These are phyloP conservation scores for Thaleichthys pacificus DNA, from an alignment of 2,797 vertebrate species.

Conservation along the genomic window DNA sequence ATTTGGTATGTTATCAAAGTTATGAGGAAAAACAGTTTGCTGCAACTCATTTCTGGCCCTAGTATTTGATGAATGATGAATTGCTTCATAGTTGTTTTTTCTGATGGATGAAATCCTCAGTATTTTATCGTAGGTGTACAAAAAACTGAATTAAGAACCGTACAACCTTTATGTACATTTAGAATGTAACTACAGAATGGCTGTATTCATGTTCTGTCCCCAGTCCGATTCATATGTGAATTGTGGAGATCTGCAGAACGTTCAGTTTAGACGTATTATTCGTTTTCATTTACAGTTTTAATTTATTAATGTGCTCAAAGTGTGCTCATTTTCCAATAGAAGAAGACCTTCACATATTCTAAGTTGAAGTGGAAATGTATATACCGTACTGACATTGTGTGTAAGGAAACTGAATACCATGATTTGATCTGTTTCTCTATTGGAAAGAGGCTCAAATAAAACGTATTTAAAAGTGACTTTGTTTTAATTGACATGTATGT, in stretches of 20 bases:
- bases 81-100: constrained; percentile 4
- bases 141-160: constrained; percentile 15
- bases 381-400: constrained; percentile 38
- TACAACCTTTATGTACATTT: constrained; percentile 42
- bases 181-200: constrained; percentile 38
- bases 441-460: constrained; percentile 61
- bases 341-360: constrained; percentile 10
- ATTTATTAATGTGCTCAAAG: constrained; percentile 74
- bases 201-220: constrained; percentile 23
- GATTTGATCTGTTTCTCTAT: constrained; percentile 22
- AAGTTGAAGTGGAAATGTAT: constrained; percentile 36
- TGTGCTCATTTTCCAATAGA: constrained; percentile 34
- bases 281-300: constrained; percentile 36
- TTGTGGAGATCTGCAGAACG: constrained; percentile 6
- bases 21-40: constrained; percentile 7
- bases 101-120: background rate
- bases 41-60: background rate
- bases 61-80: background rate
- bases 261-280: constrained; percentile 10
- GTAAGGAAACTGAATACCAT: constrained; percentile 18
- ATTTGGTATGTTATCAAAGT: constrained; percentile 19
- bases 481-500: constrained; percentile 1
- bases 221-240: background rate
- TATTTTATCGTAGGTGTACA: constrained; percentile 12
- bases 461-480: constrained; percentile 33